Percentiles rank a stretch among this genome's conserved stretches.
Conservation (phyloP, 2,113 vertebrate genomes). For the Todiramphus saurophagus region DNA sequence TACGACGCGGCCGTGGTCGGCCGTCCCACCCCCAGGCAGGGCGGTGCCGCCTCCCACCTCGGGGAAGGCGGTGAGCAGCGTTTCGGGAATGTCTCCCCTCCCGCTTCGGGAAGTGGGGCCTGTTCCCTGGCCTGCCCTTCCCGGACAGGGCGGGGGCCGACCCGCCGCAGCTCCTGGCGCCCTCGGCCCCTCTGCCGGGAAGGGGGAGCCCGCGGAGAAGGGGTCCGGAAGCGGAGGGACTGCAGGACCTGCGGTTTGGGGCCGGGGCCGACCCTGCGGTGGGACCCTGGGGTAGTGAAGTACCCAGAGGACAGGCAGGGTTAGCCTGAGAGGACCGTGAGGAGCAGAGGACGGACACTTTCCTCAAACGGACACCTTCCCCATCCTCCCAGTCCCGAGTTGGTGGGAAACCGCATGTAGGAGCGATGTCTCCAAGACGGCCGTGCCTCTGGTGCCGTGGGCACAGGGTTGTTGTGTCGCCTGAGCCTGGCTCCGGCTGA, state of each 20-base stretch:
- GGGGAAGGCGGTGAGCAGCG: not conserved
- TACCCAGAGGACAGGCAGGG: not conserved
- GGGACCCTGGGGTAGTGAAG: too few species aligned
- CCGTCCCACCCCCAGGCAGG: not conserved
- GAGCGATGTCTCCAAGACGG: not conserved
- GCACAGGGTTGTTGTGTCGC: too few species aligned
- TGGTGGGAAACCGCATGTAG: not conserved
- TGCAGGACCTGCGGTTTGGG: too few species aligned
- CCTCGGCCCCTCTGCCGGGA: accelerated
- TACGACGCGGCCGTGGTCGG: accelerated
- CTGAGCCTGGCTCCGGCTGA: too few species aligned
- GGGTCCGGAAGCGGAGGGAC: too few species aligned
- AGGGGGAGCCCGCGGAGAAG: not conserved
- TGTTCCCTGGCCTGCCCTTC: not conserved
- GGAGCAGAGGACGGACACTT: not conserved
- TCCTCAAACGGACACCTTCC: too few species aligned
- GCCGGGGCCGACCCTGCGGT: accelerated
- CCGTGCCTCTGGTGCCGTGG: too few species aligned
- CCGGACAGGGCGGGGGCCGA: accelerated
- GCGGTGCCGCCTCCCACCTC: not conserved
- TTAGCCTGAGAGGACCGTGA: not conserved
- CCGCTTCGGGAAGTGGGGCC: not conserved
- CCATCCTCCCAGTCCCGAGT: accelerated
- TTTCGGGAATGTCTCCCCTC: not conserved
- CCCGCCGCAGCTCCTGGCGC: not conserved